Conservation (phyloP, 2,797 vertebrate genomes). For the Siniperca obscura region DNA sequence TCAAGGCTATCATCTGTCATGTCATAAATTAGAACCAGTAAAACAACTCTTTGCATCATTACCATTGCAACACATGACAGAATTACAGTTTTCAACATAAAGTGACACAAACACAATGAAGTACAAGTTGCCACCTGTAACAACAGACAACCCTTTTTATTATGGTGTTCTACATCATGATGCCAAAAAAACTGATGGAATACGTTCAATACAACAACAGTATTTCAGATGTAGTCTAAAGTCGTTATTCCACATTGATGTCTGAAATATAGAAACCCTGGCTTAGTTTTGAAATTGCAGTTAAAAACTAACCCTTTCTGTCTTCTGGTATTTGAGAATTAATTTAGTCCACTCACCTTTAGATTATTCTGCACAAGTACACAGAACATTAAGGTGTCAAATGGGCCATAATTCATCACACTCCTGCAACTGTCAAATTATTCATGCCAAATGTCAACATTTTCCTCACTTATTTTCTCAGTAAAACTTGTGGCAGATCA, state of each 20-base stretch:
- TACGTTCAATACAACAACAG: not conserved
- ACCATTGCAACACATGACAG: not conserved
- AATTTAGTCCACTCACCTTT: constrained; percentile 42
- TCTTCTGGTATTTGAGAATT: constrained; percentile 35
- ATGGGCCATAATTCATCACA: constrained; percentile 72
- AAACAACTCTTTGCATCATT: constrained; percentile 2
- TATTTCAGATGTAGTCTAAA: not conserved
- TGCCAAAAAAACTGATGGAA: not conserved
- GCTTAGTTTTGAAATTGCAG: constrained; percentile 19
- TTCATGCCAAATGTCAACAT: constrained; percentile 71
- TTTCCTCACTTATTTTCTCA: constrained; percentile 35
- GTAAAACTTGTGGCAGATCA: constrained; percentile 38
- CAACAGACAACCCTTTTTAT: not conserved
- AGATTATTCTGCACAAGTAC: constrained; percentile 52
- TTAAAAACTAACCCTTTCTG: constrained; percentile 32
- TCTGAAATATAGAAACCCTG: constrained; percentile 11
- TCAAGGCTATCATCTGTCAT: not conserved
- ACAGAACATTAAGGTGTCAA: constrained; percentile 75
- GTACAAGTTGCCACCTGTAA: not conserved
- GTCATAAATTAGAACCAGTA: not conserved
- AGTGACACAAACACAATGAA: constrained; percentile 12
- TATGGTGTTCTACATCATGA: not conserved
- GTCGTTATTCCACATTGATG: not conserved
- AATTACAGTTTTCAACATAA: constrained; percentile 5
- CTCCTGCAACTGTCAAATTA: constrained; percentile 67